phyloP scores from a whole-genome alignment of 2,113 vertebrate genomes.

The Ahaetulla prasina region DNA sequence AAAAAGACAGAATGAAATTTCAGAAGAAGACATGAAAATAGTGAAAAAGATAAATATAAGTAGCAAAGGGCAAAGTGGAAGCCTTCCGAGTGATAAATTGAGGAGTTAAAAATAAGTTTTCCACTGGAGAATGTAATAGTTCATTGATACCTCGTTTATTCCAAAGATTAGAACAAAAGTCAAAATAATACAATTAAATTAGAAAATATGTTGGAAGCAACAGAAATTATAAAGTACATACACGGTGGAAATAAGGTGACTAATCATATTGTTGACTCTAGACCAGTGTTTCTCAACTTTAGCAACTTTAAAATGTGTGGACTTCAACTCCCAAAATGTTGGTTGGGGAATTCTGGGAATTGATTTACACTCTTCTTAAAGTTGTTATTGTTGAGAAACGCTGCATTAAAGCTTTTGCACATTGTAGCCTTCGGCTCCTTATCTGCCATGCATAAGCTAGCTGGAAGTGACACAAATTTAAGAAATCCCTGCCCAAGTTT shows the following conservation, averaged over 20 bases:
- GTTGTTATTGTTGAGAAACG: background rate
- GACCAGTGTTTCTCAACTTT: background rate
- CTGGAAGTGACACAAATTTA: background rate
- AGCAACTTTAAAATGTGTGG: background rate
- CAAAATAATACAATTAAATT: slow-evolving; percentile 37
- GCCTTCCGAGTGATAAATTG: slow-evolving; percentile 65
- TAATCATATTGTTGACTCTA: background rate
- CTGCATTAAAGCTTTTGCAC: background rate
- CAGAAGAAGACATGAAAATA: slow-evolving; percentile 61
- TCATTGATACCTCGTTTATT: slow-evolving; percentile 51
- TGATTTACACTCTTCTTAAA: background rate
- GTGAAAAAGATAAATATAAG: slow-evolving; percentile 67
- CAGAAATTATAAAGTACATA: slow-evolving; percentile 31
- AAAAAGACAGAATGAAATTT: slow-evolving; percentile 45
- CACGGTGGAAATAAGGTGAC: slow-evolving; percentile 12
- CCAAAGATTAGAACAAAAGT: slow-evolving; percentile 40
- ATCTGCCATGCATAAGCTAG: background rate
- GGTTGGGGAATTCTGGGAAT: background rate
- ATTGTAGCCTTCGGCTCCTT: background rate
- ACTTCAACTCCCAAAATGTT: background rate
- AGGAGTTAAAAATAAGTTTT: slow-evolving; percentile 45
- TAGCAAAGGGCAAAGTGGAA: slow-evolving; percentile 66
- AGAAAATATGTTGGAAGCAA: slow-evolving; percentile 34
- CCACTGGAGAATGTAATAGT: slow-evolving; percentile 57
- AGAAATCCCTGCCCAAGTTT: background rate